Percentiles rank a stretch among this genome's conserved stretches.
These are phyloP conservation scores for Dastarcus helophoroides DNA, from an alignment of 2,888 invertebrate species.

Conservation along the genomic window DNA sequence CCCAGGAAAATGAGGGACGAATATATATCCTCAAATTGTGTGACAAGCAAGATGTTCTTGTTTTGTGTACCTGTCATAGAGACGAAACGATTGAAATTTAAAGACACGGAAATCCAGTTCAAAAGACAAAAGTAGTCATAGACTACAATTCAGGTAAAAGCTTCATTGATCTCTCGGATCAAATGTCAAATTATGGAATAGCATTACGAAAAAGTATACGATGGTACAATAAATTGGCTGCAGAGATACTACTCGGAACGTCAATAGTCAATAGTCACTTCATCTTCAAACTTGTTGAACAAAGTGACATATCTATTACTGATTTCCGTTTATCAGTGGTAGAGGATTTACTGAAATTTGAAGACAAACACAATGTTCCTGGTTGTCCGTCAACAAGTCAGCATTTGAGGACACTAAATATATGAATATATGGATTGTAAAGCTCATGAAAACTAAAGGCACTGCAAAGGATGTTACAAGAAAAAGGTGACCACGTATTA, in stretches of 20 bases:
- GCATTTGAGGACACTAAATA: no score
- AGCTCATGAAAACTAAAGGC: no score
- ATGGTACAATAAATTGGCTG: slow-evolving; percentile 12
- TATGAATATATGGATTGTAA: no score
- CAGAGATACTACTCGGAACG: slow-evolving; percentile 9
- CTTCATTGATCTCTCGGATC: slow-evolving; percentile 21
- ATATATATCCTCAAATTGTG: slow-evolving; percentile 22
- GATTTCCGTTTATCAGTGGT: no score
- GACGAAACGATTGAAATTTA: slow-evolving; percentile 15
- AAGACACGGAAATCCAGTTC: slow-evolving; percentile 10
- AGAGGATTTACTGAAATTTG: no score
- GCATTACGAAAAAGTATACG: slow-evolving; percentile 9
- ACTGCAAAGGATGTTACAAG: no score
- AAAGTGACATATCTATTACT: slow-evolving; percentile 6
- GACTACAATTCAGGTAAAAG: slow-evolving; percentile 22
- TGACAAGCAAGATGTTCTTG: slow-evolving; percentile 22
- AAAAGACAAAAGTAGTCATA: slow-evolving; percentile 12
- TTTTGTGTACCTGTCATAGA: slow-evolving; percentile 22
- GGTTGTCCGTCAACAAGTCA: no score
- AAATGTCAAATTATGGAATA: slow-evolving; percentile 16
- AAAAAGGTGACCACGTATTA: no score
- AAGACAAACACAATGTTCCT: no score
- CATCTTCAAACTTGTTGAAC: slow-evolving; percentile 3
- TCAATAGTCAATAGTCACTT: slow-evolving; percentile 6
- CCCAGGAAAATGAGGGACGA: slow-evolving; percentile 10